Base-by-base conservation (phyloP, 2,797 vertebrate species). In the Nasua narica region DNA sequence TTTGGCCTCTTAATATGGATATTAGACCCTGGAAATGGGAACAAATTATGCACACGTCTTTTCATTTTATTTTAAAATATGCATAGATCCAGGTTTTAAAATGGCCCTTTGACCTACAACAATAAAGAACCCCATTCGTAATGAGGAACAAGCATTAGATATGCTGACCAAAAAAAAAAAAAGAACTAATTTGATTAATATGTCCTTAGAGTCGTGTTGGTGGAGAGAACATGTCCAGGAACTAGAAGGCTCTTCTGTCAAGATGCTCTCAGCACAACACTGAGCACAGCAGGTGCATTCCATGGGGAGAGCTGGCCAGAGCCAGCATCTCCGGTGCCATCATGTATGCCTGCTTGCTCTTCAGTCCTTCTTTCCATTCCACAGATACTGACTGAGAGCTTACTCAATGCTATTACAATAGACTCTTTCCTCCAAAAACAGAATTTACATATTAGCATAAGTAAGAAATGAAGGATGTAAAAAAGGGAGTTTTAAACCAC, bases 11-110 rank as follows among this genome's bases (percentile, higher is more conserved):
- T 85, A 85, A 85, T 72, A 93, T 40, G 78, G 82, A 92, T 74
- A 95, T 94, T 96, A 96, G 97, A 93, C 81, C 48, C 40, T 62
- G 58, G 93, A 95, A 94, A 96, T 83, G 92, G 93, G 95, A 93
- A 93, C 56, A 93, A 93, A 97, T 97, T 97, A 98, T 96, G 93
- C 96, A 96, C 3, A 85, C 13, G 87, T 62, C 82, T 93, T 96
- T 96, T 93, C 90, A 96, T 95, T 95, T 96, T 89, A 78, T 90
- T 95, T 97, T 97, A 96, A 98, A 97, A 97, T 98, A 98, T 97
- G 97, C 97, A 90, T 3, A 90, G 56, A 95, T 86, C 46, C 82
- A 76, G 85, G 85, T 95, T 97, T 98, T 96, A 76, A 95, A 97
- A 96, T 72, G 77, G 87, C 69, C 96, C 95, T 97, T 95, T 97